Percentiles rank a stretch among this genome's conserved stretches.
phyloP scores from a whole-genome alignment of 2,888 invertebrate species.

The Limnephilus lunatus region DNA sequence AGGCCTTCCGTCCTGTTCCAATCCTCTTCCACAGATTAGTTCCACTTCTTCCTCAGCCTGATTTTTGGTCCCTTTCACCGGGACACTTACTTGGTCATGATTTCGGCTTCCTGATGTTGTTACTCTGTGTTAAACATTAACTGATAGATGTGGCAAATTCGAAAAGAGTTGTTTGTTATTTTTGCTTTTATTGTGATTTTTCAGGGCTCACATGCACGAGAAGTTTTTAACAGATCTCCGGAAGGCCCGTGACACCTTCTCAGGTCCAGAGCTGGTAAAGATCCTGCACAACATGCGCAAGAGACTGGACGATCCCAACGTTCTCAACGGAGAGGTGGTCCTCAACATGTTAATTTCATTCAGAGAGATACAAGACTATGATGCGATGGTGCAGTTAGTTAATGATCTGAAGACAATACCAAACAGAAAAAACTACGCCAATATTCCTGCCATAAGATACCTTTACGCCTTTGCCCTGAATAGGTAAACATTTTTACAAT shows the following conservation, averaged over 20 bases:
- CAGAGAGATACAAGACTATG: slow-evolving; percentile 95
- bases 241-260: slow-evolving; percentile 92
- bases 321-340: slow-evolving; percentile 96
- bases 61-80: not conserved
- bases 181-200: slow-evolving; percentile 65
- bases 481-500: slow-evolving; percentile 74
- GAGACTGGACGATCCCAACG: slow-evolving; percentile 96
- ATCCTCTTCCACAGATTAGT: not conserved
- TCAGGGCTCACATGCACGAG: slow-evolving; percentile 96
- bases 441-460: slow-evolving; percentile 93
- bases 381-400: slow-evolving; percentile 97
- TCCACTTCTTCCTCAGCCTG: not conserved
- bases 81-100: not conserved
- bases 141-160: not conserved
- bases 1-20: not conserved
- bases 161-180: not conserved
- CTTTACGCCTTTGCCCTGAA: slow-evolving; percentile 98
- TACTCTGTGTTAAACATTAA: not conserved
- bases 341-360: slow-evolving; percentile 95
- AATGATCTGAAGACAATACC: slow-evolving; percentile 95
- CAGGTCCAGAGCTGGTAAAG: slow-evolving; percentile 88
- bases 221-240: slow-evolving; percentile 96
- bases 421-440: slow-evolving; percentile 90
- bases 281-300: slow-evolving; percentile 93
- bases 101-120: not conserved